Evolutionary conservation across 53 echinoderm and acorn worm species (phyloP), one percentile per base, ranked within the genome.

Genomic region (Crossaster papposus): DNA sequence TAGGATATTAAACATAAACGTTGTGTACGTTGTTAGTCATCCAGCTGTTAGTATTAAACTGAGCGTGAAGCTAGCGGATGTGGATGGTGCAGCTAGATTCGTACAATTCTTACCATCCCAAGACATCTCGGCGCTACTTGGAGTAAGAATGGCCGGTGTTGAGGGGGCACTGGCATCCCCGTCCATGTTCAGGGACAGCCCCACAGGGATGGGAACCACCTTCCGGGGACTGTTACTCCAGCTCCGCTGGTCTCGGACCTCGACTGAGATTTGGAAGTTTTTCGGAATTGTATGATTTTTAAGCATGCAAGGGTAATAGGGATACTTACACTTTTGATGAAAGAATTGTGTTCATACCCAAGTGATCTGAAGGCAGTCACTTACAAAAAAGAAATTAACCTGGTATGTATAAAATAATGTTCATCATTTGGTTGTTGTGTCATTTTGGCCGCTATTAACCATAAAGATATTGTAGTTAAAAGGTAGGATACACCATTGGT

Each of bases 71-170:
- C 68, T 10, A 68, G 68, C 12, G 58, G 12, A 58, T 58, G n/a
- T n/a, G 44, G 44, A 44, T 44, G 44, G 44, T 44, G 44, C 58
- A 20, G 71, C 4, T 18, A 22, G 68, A 12, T 0, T 37, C 20
- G 83, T 63, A 54, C 26, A 33, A 32, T 29, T 68, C 82, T 89
- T 93, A 99, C 99, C 99, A 89, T 99, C 96, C 99, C 99, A 99
- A 2, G 96, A 94, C 99, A 99, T 96, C 79, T 99, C 96, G n/a
- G 91, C 90, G 71, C 95, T 96, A 15, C 92, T 93, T 23, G 97
- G 97, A 1, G 97, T 93, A 1, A 97, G 89, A 54, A 95, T 44
- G 33, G 95, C 93, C 15, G 97, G 90, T 17, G 91, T 77, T 28
- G 83, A 80, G 33, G 92, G 81, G n/a, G 23, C 36, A 17, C 86